These are phyloP conservation scores for Mayetiola destructor DNA, from an alignment of 2,888 invertebrate species.

Conservation along the genomic window DNA sequence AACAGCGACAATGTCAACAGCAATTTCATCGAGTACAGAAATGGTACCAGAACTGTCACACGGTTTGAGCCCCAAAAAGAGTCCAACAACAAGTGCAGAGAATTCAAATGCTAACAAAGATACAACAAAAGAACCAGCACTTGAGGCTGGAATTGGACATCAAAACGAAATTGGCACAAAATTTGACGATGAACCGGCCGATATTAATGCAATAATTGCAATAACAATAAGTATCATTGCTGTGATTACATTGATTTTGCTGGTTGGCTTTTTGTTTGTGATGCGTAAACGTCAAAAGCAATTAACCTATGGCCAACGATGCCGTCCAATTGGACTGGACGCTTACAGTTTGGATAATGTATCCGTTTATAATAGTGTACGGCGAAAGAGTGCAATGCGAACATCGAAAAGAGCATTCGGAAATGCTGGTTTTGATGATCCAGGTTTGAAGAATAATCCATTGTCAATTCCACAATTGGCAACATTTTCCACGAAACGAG, in stretches of 20 bases:
- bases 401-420: constrained; percentile 78
- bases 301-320: constrained; percentile 70
- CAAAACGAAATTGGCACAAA: no score
- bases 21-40: no score
- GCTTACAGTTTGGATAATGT: constrained; percentile 83
- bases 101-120: no score
- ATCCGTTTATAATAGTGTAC: constrained; percentile 62
- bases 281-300: constrained; percentile 69
- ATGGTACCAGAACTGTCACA: no score
- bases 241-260: constrained; percentile 56
- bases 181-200: constrained; percentile 20
- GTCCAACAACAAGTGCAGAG: no score
- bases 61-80: no score
- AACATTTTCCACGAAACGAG: constrained; percentile 54
- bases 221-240: constrained; percentile 70
- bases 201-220: constrained; percentile 60
- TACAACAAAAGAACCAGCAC: no score
- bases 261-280: constrained; percentile 60
- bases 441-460: constrained; percentile 52
- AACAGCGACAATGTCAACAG: no score
- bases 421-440: constrained; percentile 82
- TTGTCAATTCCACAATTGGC: constrained; percentile 65
- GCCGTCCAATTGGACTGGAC: constrained; percentile 75
- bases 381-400: constrained; percentile 57
- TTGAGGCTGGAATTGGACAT: no score